Evolutionary conservation across 2,797 vertebrate species (phyloP).

Genomic region (Falco peregrinus): DNA sequence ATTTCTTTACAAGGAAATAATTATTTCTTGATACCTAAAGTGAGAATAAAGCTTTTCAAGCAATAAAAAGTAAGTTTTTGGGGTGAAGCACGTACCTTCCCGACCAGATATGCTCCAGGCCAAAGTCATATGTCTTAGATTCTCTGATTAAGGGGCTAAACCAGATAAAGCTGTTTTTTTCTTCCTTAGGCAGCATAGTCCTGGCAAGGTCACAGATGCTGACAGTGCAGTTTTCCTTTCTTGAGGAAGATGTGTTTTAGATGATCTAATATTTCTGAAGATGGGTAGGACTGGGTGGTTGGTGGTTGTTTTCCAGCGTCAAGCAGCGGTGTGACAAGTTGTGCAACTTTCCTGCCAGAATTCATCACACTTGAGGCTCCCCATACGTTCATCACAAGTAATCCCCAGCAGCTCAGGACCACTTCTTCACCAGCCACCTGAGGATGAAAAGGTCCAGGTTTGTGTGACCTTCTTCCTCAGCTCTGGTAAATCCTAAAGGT

Average conservation of each 20-base stretch:
- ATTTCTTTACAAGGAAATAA: neutral
- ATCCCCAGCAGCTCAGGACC: neutral
- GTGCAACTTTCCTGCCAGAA: neutral
- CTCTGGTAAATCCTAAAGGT: rapidly evolving
- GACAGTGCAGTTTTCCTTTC: neutral
- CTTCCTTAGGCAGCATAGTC: neutral
- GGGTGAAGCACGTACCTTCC: neutral
- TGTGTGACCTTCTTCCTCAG: neutral
- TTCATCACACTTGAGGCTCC: neutral
- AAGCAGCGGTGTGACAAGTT: neutral
- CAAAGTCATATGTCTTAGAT: neutral
- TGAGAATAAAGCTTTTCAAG: neutral
- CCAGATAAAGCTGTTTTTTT: neutral
- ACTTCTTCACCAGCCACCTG: neutral
- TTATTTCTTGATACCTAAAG: neutral
- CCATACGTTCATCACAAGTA: rapidly evolving
- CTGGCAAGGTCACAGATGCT: neutral
- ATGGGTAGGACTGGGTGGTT: neutral
- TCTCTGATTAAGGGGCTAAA: neutral
- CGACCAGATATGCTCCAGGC: neutral
- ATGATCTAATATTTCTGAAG: neutral
- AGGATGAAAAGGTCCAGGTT: neutral
- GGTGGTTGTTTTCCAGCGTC: neutral
- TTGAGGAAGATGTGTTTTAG: neutral
- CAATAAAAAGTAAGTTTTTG: neutral